Evolutionary conservation across 2,797 vertebrate genomes (phyloP).

Genomic region (Hydrophis major): DNA sequence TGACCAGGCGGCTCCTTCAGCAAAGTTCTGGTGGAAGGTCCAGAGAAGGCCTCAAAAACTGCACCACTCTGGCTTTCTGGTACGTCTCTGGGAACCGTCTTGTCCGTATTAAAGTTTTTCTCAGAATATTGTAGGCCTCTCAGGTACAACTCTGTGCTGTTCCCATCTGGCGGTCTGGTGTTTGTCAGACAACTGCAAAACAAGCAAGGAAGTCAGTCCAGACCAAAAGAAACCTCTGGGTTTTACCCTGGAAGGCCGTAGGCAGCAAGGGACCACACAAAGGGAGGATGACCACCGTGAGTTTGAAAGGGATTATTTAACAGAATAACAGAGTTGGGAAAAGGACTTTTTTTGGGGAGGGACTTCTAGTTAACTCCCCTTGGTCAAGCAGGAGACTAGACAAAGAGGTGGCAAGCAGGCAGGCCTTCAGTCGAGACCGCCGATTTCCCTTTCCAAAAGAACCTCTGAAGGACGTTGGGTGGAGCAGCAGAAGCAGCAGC

Average conservation of each 20-base stretch:
- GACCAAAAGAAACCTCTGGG: fast-evolving
- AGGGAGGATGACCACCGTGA: neutral
- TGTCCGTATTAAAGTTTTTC: neutral
- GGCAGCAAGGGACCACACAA: neutral
- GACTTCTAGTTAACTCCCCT: no score
- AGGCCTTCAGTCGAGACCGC: neutral
- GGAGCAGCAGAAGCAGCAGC: neutral
- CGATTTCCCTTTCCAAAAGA: neutral
- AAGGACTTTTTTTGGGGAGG: no score
- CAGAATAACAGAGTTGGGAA: no score
- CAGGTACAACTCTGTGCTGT: neutral
- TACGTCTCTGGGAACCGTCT: neutral
- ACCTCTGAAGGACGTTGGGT: neutral
- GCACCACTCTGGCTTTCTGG: neutral
- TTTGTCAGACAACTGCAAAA: constrained; percentile 69
- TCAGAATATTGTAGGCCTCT: neutral
- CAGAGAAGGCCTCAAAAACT: neutral
- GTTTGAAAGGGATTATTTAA: neutral
- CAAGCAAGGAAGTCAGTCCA: neutral
- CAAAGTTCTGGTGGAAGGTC: constrained; percentile 31
- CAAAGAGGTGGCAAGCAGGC: neutral
- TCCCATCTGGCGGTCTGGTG: constrained; percentile 4
- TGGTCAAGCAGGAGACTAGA: neutral
- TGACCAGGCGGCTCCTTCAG: constrained; percentile 20
- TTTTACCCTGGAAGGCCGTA: neutral